phyloP scores from a whole-genome alignment of 2,888 invertebrate genomes.

The Ramazzottius varieornatus region DNA sequence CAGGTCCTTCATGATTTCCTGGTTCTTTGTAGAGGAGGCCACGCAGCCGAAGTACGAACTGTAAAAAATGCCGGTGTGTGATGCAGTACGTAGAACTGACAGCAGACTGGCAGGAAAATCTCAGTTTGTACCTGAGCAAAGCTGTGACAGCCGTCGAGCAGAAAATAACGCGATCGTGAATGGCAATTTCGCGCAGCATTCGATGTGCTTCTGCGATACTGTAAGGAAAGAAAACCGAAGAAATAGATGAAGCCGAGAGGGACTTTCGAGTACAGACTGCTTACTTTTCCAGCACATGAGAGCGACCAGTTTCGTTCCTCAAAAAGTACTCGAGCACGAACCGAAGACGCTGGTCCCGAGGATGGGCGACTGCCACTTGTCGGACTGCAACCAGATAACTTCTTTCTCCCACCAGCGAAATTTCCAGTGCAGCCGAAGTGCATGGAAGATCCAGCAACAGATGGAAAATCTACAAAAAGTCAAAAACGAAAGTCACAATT shows the following conservation, averaged over 20 bases:
- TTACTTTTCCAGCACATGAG: background rate
- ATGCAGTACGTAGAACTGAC: background rate
- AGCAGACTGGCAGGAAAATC: background rate
- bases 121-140: background rate
- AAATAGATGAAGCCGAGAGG: too few relatives aligned
- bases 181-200: background rate
- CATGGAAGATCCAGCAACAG: background rate
- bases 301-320: background rate
- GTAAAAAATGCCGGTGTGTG: background rate
- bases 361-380: background rate
- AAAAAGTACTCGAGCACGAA: background rate
- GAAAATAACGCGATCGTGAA: background rate
- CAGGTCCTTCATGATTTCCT: background rate
- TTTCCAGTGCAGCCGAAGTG: background rate
- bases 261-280: background rate
- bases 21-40: background rate
- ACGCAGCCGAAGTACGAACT: background rate
- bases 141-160: background rate
- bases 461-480: background rate
- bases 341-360: background rate
- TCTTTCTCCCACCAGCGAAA: background rate
- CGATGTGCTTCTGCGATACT: background rate
- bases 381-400: background rate
- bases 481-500: background rate
- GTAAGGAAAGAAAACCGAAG: background rate